These are phyloP conservation scores for Hippocampus guttulatus DNA, from an alignment of 2,113 vertebrate species.

Conservation along the genomic window DNA sequence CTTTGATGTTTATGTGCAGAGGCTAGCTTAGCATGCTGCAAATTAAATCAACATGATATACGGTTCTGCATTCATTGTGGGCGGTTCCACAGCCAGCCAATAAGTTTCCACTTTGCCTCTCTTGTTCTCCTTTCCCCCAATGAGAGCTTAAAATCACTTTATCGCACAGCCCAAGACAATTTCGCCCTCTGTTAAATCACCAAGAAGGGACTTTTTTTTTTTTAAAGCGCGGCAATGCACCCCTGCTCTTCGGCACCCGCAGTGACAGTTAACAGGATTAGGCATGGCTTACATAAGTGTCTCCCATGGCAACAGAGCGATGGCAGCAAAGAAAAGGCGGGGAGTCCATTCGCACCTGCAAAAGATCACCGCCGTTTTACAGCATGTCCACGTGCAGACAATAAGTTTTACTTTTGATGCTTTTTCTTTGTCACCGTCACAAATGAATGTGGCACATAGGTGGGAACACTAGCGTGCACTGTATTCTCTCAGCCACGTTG, in stretches of 20 bases:
- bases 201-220: constrained; percentile 28
- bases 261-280: constrained; percentile 68
- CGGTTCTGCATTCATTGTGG: background rate
- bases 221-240: constrained; percentile 25
- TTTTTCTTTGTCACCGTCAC: background rate
- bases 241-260: constrained; percentile 41
- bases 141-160: background rate
- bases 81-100: background rate
- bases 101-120: background rate
- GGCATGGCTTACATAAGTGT: constrained; percentile 69
- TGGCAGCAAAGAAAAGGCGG: constrained; percentile 23
- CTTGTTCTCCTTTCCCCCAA: background rate
- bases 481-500: background rate
- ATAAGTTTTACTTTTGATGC: background rate
- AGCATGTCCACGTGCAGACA: background rate
- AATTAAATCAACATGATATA: background rate
- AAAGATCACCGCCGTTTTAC: constrained; percentile 23
- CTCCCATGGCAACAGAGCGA: constrained; percentile 68
- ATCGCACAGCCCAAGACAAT: constrained; percentile 15
- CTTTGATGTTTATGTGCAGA: background rate
- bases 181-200: constrained; percentile 15
- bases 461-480: background rate
- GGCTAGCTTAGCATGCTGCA: background rate
- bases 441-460: background rate
- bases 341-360: constrained; percentile 27